A percentile compares a stretch with the other conserved stretches of the same genome.
Evolutionary conservation across 2,113 vertebrate species (phyloP).

Genomic region (Struthidea cinerea): DNA sequence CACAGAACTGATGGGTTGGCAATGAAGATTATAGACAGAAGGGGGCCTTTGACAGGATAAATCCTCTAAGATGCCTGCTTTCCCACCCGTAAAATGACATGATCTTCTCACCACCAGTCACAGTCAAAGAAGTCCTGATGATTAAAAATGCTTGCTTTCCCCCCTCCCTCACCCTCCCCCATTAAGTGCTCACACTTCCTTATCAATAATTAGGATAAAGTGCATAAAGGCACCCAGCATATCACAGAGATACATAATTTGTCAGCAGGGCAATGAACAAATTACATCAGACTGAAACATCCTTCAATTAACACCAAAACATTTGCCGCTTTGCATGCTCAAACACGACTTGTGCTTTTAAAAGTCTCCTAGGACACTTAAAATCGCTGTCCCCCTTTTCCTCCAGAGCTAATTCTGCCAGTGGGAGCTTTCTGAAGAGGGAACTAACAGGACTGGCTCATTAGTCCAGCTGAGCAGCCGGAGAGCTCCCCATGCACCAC

Average conservation of each 20-base stretch:
- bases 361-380: background rate
- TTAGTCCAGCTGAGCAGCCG: background rate
- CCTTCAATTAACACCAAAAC: slow-evolving; percentile 22
- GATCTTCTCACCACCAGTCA: background rate
- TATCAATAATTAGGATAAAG: background rate
- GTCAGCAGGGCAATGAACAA: background rate
- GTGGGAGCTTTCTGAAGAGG: background rate
- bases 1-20: background rate
- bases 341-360: background rate
- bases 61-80: background rate
- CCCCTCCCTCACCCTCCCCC: background rate
- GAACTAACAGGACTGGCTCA: background rate
- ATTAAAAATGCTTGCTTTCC: background rate
- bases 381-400: background rate
- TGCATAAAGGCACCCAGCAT: background rate
- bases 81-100: background rate
- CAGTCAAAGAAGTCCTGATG: background rate
- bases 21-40: background rate
- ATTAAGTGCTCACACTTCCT: background rate
- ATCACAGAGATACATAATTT: background rate
- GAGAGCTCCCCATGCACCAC: background rate
- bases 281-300: background rate
- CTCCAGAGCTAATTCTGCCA: background rate
- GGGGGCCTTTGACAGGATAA: background rate
- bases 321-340: background rate